Base-by-base conservation (phyloP, 2,113 vertebrate genomes). In the Atherinomorus stipes region DNA sequence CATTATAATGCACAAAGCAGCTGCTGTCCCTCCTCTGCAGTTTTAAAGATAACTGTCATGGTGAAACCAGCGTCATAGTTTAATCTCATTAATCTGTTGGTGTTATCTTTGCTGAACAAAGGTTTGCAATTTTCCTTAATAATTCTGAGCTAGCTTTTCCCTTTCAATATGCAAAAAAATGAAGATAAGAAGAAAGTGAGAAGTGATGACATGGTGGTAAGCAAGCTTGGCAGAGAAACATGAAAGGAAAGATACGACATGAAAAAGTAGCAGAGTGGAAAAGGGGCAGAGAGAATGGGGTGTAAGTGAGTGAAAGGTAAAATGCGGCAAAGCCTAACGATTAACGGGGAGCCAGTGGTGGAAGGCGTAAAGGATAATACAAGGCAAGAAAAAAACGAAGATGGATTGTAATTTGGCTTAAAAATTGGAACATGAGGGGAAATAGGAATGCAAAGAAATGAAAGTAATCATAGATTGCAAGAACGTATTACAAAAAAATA, bases 401-500 rank as follows among this genome's bases (percentile, higher is more conserved):
- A 44, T 11, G 19, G 28, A 63, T 40, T 34, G 45, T 47, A 22
- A 78, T 61, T 58, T 18, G 42, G 38, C 61, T 37, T 22, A 26
- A 7, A 70, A 70, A 70, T 45, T 10, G 19, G 38, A 57, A 13
- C 25, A 57, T 37, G 60, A 47, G 51, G 12, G 26, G 34, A 53
- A 64, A 76, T 40, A 31, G 18, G 37, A 42, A 78, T 57, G 37
- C 22, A 62, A 61, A 60, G 23, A 38, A 69, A 54, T 18, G 53
- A 70, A 71, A 84, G 80, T 76, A 66, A 81, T 71, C 69, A 70
- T 7, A 1, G 42, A 42, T 42, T 26, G 59, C 76, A 62, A 44
- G 54, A 77, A 87, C 53, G 37, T 51, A 45, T 31, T 51, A 53
- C 47, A 63, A 57, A 78, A 66, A 34, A 74, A 52, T 31, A 66